Base-by-base conservation (phyloP, 1,140 invertebrate species). In the Hesperophylax magnus region DNA sequence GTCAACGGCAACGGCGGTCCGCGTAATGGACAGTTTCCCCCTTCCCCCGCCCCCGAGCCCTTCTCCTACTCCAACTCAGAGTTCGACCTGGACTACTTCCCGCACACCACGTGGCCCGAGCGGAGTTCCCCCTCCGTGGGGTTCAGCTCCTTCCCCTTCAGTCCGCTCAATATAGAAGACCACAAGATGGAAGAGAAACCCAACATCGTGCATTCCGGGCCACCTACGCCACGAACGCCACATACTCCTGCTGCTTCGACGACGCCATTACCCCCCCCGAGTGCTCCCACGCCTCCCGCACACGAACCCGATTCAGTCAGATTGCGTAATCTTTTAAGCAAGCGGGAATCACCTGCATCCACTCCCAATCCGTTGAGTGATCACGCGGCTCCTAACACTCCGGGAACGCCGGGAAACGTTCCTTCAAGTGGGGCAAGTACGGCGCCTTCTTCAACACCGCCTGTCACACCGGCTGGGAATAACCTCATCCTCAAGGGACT, bases 401-500 rank as follows among this genome's bases (percentile, higher is more conserved):
- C 39, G 39, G 39, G 39, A 47, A 47, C 39, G 9, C 39, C 39
- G 39, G 39, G 39, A 0, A 47, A 47, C 8, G 11, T 47, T 0
- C 39, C 39, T 47, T 47, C 11, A 3, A 14, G 39, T 47, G 39
- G 39, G 11, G 39, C 39, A 11, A 47, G 39, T 47, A 47, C 39
- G 39, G 39, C 11, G 9, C 39, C 39, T 14, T 47, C 39, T 47
- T 47, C 79, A 39, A 47, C 76, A 2, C 22, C 76, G 15, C 31
- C 78, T 14, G 24, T 74, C 15, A 53, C 77, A 9, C 71, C 77
- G 11, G 22, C 87, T 93, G 86, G 87, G 88, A 81, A 81, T 61
- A 89, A 89, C 77, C 86, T 86, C 15, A 95, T 96, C 86, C 88
- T 96, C 58, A 96, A 96, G 87, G 94, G 92, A 77, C 87, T 97